A percentile compares a stretch with the other conserved stretches of the same genome.
phyloP scores from a whole-genome alignment of 2,113 vertebrate genomes.

The Forbesichthys papilliferus region DNA sequence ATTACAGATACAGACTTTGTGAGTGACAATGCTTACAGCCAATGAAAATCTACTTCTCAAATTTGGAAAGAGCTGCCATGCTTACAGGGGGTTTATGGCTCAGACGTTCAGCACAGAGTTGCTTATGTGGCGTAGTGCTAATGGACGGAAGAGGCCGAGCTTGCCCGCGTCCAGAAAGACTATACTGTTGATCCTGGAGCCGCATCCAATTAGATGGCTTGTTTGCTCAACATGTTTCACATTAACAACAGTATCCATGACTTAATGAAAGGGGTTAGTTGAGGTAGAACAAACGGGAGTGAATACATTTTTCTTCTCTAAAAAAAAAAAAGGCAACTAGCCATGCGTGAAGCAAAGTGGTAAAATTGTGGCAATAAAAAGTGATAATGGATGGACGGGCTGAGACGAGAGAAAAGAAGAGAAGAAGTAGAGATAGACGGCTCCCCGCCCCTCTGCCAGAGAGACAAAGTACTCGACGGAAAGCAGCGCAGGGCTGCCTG shows the following conservation, averaged over 20 bases:
- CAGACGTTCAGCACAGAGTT: too few species aligned
- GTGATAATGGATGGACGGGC: conserved; percentile 47
- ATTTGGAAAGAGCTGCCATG: too few species aligned
- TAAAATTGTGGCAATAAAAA: conserved; percentile 36
- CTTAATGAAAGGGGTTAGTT: conserved; percentile 27
- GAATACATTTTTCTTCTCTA: background rate
- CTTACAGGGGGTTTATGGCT: too few species aligned
- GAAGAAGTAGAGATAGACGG: background rate
- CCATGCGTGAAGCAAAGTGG: conserved; percentile 30
- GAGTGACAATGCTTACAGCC: too few species aligned
- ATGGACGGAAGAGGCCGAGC: too few species aligned
- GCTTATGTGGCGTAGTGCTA: too few species aligned
- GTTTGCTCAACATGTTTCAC: background rate
- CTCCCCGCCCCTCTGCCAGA: conserved; percentile 31
- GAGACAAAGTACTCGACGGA: conserved; percentile 62
- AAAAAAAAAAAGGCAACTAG: conserved; percentile 16
- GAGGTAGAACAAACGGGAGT: conserved; percentile 26
- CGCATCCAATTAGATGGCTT: background rate
- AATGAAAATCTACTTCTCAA: too few species aligned
- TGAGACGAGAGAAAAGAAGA: conserved; percentile 23
- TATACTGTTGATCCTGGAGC: background rate
- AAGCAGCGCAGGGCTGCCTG: conserved; percentile 41
- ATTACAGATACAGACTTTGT: too few species aligned
- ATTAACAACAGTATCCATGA: background rate
- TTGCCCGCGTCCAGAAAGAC: too few species aligned